Evolutionary conservation across 2,888 invertebrate genomes (phyloP).

Genomic region (Ceratothoa steindachneri): DNA sequence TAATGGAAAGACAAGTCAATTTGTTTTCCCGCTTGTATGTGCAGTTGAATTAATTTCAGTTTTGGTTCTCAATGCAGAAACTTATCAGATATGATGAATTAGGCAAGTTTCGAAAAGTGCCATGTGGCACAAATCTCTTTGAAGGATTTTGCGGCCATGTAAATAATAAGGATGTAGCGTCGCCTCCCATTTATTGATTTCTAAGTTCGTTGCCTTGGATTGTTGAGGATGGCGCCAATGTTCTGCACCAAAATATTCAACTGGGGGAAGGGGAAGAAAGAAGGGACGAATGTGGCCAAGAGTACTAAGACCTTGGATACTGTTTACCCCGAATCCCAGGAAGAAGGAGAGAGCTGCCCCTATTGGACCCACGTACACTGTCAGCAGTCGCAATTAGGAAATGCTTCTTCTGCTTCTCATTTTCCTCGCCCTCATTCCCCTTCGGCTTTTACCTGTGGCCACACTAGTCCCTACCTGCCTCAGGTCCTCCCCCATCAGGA

Average conservation of each 20-base stretch:
- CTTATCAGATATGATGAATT: too few species aligned
- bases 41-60: too few species aligned
- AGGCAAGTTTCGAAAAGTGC: too few species aligned
- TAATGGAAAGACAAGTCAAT: too few species aligned
- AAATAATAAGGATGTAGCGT: too few species aligned
- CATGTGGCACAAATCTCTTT: too few species aligned
- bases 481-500: slow-evolving; percentile 14
- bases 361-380: slow-evolving; percentile 46
- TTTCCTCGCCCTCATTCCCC: slow-evolving; percentile 27
- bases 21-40: too few species aligned
- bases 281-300: slow-evolving; percentile 8
- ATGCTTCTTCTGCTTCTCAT: slow-evolving; percentile 16
- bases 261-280: slow-evolving; percentile 42
- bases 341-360: slow-evolving; percentile 43
- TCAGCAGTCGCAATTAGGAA: slow-evolving; percentile 16
- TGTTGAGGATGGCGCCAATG: slow-evolving; percentile 28
- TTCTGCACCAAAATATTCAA: slow-evolving; percentile 44
- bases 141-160: too few species aligned
- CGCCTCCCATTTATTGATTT: too few species aligned
- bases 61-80: too few species aligned
- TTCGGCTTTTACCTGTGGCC: slow-evolving; percentile 11
- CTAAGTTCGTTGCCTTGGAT: too few species aligned
- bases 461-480: neutral
- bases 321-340: slow-evolving; percentile 38
- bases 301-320: slow-evolving; percentile 24